These are phyloP conservation scores for Ceratitis capitata DNA, from an alignment of 1,140 invertebrate species.

Conservation along the genomic window DNA sequence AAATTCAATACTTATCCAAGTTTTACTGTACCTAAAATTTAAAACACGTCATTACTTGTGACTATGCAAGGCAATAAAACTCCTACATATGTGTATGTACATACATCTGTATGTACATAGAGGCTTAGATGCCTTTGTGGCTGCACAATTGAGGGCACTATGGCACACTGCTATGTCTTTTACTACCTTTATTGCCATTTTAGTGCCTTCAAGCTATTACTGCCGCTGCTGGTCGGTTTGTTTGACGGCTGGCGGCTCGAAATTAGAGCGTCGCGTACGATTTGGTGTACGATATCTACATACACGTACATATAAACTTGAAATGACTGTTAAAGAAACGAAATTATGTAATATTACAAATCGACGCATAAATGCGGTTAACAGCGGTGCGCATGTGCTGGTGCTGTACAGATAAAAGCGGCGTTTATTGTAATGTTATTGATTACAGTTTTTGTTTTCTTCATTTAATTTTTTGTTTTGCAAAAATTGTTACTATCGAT, in stretches of 20 bases:
- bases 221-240: neutral
- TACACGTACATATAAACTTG: neutral
- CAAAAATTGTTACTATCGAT: neutral
- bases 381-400: neutral
- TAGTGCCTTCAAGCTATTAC: neutral
- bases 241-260: neutral
- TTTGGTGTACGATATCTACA: neutral
- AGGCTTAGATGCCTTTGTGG: too few relatives aligned
- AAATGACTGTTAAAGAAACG: conserved; percentile 26
- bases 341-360: conserved; percentile 30
- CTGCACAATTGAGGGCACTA: conserved; percentile 34
- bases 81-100: neutral
- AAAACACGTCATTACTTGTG: neutral
- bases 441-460: neutral
- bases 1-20: neutral
- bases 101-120: neutral
- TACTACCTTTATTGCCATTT: conserved; percentile 24
- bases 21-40: neutral
- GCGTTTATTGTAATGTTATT: conserved; percentile 11
- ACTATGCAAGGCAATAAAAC: neutral
- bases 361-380: conserved; percentile 9
- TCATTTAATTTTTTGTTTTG: neutral
- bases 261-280: conserved; percentile 23
- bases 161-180: conserved; percentile 1
- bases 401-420: neutral